Conservation (phyloP, 1,140 invertebrate species). For the Diachasma alloeum region DNA sequence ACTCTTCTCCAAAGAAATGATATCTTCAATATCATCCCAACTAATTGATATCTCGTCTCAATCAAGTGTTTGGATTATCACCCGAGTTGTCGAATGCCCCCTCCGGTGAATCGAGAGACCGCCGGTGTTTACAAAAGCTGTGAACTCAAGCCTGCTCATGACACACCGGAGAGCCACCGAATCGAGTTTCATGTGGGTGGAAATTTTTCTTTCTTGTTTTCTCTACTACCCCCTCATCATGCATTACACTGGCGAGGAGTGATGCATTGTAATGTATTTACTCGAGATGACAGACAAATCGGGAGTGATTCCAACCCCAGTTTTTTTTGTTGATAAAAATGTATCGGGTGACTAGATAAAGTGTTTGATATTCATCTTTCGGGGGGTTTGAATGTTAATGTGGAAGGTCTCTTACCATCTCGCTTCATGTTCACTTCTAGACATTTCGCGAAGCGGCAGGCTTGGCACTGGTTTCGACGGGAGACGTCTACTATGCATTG, state of each 20-base stretch:
- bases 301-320: neutral
- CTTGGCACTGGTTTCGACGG: constrained; percentile 93
- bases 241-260: neutral
- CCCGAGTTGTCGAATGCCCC: constrained; percentile 17
- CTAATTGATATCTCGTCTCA: constrained; percentile 62
- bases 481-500: constrained; percentile 91
- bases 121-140: constrained; percentile 57
- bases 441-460: constrained; percentile 92
- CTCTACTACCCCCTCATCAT: neutral
- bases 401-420: constrained; percentile 76
- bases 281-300: neutral
- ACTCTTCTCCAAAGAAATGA: neutral
- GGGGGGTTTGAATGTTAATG: neutral
- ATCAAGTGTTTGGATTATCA: constrained; percentile 64
- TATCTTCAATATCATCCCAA: constrained; percentile 32
- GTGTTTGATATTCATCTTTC: neutral
- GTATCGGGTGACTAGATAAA: neutral
- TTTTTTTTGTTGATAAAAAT: neutral
- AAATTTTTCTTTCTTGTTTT: constrained; percentile 6
- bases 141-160: constrained; percentile 55
- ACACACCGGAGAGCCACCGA: constrained; percentile 37
- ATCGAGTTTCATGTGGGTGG: constrained; percentile 32
- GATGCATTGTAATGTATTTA: constrained; percentile 30
- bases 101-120: constrained; percentile 21
- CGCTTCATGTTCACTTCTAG: constrained; percentile 93